Evolutionary conservation across 2,113 vertebrate genomes (phyloP).

Genomic region (Empidonax alnorum): DNA sequence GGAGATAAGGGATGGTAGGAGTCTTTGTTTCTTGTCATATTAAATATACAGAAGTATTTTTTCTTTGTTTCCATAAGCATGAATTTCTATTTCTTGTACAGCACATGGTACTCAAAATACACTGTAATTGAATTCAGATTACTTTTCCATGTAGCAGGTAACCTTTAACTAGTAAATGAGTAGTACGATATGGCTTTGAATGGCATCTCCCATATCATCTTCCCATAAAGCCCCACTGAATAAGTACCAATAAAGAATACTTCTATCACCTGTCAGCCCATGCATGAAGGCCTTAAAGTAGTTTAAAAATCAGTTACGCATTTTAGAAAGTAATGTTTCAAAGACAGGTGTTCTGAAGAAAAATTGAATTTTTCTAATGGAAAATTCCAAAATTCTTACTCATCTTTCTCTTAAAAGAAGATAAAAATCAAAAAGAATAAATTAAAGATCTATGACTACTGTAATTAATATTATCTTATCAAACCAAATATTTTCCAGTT

Average conservation of each 20-base stretch:
- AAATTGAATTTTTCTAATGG: neutral
- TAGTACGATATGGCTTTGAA: neutral
- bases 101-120: neutral
- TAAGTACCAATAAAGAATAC: constrained; percentile 10
- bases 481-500: neutral
- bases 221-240: neutral
- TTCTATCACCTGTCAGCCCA: neutral
- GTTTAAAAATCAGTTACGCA: neutral
- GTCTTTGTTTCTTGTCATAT: neutral
- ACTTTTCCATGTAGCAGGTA: neutral
- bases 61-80: neutral
- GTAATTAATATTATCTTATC: neutral
- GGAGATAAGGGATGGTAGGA: neutral
- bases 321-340: neutral
- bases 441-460: neutral
- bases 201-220: neutral
- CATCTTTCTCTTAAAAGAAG: neutral
- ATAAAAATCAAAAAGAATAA: neutral
- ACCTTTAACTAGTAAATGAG: constrained; percentile 4
- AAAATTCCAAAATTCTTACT: neutral
- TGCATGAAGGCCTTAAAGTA: neutral
- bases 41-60: neutral
- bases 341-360: neutral
- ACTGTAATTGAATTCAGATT: neutral
- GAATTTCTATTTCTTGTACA: neutral